Percentiles rank a stretch among this genome's conserved stretches.
Evolutionary conservation across 2,113 vertebrate genomes (phyloP).

Genomic region (Puffinus mauretanicus): DNA sequence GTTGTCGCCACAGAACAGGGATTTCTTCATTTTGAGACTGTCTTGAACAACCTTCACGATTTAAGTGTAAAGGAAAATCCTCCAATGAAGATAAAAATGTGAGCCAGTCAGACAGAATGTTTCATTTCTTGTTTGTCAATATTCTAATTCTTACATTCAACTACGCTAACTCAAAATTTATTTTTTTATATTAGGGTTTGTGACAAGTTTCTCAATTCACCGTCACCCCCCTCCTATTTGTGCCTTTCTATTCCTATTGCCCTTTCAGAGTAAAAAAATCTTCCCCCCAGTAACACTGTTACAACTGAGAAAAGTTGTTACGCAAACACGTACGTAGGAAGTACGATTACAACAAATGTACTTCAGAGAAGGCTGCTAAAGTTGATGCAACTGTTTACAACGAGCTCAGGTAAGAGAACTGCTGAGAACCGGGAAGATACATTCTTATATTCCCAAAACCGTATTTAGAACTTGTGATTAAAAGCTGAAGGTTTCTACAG

Average conservation of each 20-base stretch:
- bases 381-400: background rate
- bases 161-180: background rate
- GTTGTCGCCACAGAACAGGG: background rate
- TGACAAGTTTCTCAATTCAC: background rate
- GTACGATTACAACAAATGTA: accelerated
- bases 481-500: background rate
- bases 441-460: background rate
- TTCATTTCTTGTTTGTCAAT: background rate
- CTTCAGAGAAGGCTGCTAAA: background rate
- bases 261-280: background rate
- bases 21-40: background rate
- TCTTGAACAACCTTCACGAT: background rate
- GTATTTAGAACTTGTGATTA: background rate
- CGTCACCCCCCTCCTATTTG: too few species aligned
- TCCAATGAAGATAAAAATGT: background rate
- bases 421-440: too few species aligned
- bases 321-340: accelerated
- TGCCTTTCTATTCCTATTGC: background rate
- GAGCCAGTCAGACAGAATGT: background rate
- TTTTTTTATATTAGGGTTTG: background rate
- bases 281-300: too few species aligned
- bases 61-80: background rate
- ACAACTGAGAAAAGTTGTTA: background rate
- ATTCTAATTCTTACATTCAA: too few species aligned
- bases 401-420: background rate